A percentile compares a stretch with the other conserved stretches of the same genome.
phyloP scores from a whole-genome alignment of 2,113 vertebrate species.

The Corythornis vintsioides region DNA sequence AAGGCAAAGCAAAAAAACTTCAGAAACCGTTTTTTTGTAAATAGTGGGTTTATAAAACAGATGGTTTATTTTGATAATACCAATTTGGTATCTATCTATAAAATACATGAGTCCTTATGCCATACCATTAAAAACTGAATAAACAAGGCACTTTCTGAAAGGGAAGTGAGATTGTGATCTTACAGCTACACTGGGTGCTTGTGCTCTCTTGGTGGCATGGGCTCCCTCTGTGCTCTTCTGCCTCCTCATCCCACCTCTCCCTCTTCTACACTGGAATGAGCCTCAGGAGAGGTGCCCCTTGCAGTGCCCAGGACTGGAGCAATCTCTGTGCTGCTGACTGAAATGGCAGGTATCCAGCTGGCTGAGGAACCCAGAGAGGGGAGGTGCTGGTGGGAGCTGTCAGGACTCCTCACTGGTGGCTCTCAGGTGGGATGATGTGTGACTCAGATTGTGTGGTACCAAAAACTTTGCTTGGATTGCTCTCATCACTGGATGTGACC shows the following conservation, averaged over 20 bases:
- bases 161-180: slow-evolving; percentile 77
- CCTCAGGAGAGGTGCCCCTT: background rate
- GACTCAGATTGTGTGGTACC: slow-evolving; percentile 20
- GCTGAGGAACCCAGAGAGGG: slow-evolving; percentile 36
- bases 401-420: background rate
- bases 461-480: slow-evolving; percentile 48
- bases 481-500: slow-evolving; percentile 15
- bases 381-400: slow-evolving; percentile 5
- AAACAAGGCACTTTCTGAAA: slow-evolving; percentile 78
- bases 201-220: slow-evolving; percentile 15
- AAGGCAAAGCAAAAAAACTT: slow-evolving; percentile 53
- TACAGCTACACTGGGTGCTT: slow-evolving; percentile 17
- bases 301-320: background rate
- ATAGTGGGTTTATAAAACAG: slow-evolving; percentile 80
- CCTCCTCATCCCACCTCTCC: slow-evolving; percentile 11
- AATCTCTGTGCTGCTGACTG: slow-evolving; percentile 46
- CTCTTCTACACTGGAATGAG: slow-evolving; percentile 9
- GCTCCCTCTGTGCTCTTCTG: background rate
- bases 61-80: slow-evolving; percentile 80
- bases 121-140: slow-evolving; percentile 73
- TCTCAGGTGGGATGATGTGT: background rate
- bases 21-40: slow-evolving; percentile 75
- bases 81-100: slow-evolving; percentile 77
- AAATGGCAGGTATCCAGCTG: background rate
- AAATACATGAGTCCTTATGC: slow-evolving; percentile 73